Evolutionary conservation across 35 echinoderm and acorn worm species (phyloP).

Genomic region (Anneissia japonica): DNA sequence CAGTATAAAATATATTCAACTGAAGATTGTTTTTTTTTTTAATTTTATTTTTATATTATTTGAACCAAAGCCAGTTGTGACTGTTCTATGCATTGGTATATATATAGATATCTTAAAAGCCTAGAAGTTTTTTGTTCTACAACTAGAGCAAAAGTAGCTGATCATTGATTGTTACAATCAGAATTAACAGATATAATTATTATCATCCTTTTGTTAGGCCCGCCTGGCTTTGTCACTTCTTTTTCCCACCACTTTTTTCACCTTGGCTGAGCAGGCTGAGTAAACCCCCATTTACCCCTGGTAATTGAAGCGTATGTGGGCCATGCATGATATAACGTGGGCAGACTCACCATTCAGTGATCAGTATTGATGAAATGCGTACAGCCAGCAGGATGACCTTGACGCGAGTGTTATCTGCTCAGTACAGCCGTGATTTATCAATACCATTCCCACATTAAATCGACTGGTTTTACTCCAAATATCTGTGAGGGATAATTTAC

Average conservation of each 20-base stretch:
- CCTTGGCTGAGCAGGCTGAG: too few relatives aligned
- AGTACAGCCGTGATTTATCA: neutral
- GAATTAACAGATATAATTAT: neutral
- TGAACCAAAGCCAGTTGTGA: too few relatives aligned
- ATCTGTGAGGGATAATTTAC: neutral
- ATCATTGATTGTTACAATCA: neutral
- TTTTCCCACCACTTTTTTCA: neutral
- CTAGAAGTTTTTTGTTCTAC: too few relatives aligned
- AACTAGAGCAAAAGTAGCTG: too few relatives aligned
- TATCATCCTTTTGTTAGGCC: neutral
- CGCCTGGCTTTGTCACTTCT: neutral
- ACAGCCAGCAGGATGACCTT: neutral
- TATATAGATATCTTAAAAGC: too few relatives aligned
- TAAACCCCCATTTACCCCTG: neutral
- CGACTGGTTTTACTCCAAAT: neutral
- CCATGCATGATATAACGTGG: neutral
- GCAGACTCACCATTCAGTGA: neutral
- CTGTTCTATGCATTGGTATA: too few relatives aligned
- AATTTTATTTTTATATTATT: too few relatives aligned
- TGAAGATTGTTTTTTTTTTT: too few relatives aligned
- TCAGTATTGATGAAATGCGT: neutral
- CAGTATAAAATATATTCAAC: too few relatives aligned
- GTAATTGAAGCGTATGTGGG: neutral
- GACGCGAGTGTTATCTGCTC: neutral
- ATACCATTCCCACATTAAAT: neutral